Base-by-base conservation (phyloP, 2,888 invertebrate genomes). In the Synanthedon myopaeformis region DNA sequence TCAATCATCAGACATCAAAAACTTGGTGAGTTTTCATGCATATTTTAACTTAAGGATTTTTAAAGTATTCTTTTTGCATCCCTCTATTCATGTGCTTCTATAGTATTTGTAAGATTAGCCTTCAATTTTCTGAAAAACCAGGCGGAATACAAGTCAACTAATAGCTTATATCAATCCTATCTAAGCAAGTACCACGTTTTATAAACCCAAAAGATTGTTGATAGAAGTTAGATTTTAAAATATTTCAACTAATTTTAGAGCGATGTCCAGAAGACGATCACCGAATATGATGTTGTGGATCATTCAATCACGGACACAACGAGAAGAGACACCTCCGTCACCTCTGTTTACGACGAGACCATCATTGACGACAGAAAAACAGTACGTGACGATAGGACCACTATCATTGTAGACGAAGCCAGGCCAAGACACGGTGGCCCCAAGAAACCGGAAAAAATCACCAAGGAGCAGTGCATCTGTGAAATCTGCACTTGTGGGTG, bases 401-500 rank as follows among this genome's bases (percentile, higher is more conserved):
- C 76, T 54, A 74, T 79, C 60, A 73, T 82, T 63, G 66, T 74
- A 52, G 79, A 88, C 60, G 78, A 87, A 75, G 78, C 74, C 62
- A 76, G 72, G 66, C 82, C 81, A 41, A 76, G 70, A 61, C 72
- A 69, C 51, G 80, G 75, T 59, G 85, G 86, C 59, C 85, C 86
- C 59, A 86, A 74, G 70, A 82, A 79, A 73, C 82, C 84, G 54
- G 81, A 84, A 61, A 81, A 80, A 60, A 67, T 75, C 51, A 77
- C 85, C 61, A 93, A 92, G 72, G 95, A 95, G 71, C 93, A 94
- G 78, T 96, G 96, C 77, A 94, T 96, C 69, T 96, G 96, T 75
- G 95, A 96, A 86, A 92, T 96, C 59, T 96, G 96, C 78, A 96
- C 95, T 70, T 96, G 96, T 86, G 96, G 96, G 96, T 96, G 82